phyloP scores from a whole-genome alignment of 1,140 invertebrate genomes.

The Drosophila oshimai region DNA sequence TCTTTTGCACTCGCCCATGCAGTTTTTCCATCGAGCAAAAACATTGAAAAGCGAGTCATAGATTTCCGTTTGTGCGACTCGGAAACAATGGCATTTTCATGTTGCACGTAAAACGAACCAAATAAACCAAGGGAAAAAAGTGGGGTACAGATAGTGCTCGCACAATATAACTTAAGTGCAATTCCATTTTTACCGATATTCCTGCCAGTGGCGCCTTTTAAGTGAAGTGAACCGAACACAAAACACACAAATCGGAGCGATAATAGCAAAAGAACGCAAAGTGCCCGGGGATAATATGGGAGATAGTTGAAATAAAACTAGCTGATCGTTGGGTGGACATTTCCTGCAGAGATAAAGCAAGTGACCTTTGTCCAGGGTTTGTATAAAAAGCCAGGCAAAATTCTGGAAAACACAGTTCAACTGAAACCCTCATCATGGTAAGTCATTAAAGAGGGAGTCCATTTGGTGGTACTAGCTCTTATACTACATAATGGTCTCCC shows the following conservation, averaged over 20 bases:
- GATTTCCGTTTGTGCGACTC: conserved; percentile 70
- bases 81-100: conserved; percentile 78
- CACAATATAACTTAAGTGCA: conserved; percentile 71
- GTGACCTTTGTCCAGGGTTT: conserved; percentile 1
- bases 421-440: conserved; percentile 65
- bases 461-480: too few relatives aligned
- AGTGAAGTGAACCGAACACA: conserved; percentile 43
- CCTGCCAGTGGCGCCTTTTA: conserved; percentile 66
- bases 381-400: conserved; percentile 46
- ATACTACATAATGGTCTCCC: neutral
- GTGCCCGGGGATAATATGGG: conserved; percentile 12
- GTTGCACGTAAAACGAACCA: conserved; percentile 58
- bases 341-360: conserved; percentile 14
- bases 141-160: conserved; percentile 26
- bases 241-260: conserved; percentile 35
- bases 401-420: conserved; percentile 43
- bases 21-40: conserved; percentile 46
- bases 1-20: conserved; percentile 68
- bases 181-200: conserved; percentile 65
- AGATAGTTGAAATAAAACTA: conserved; percentile 32
- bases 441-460: conserved; percentile 12
- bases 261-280: conserved; percentile 13
- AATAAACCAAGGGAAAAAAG: conserved; percentile 24
- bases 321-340: conserved; percentile 1
- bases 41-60: conserved; percentile 74